Base-by-base conservation (phyloP, 2,797 vertebrate genomes). In the Neosalanx taihuensis region DNA sequence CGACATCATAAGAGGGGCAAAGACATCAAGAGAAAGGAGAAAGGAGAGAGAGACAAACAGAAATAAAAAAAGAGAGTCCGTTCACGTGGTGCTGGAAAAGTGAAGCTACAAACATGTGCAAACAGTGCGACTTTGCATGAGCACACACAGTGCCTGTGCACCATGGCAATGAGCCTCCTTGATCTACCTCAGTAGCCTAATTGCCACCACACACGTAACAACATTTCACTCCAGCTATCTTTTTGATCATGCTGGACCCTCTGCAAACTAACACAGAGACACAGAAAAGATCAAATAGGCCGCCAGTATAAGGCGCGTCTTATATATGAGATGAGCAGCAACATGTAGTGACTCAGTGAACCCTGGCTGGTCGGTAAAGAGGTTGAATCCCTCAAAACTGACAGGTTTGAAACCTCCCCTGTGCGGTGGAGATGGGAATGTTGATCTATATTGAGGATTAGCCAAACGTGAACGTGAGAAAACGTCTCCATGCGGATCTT, bases 391-490 rank as follows among this genome's bases (percentile, higher is more conserved):
- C 80, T 83, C 64, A 84, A 85, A 81, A 80, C 84, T 72, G 64
- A 5, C 18, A 68, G 74, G 84, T 89, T 92, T 91, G 90, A 91
- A 77, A 76, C 75, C 84, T 69, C 72, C 62, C 74, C 86, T 88
- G 88, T 76, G 87, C 85, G 84, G 78, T 86, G 88, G 82, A 86
- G 84, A 79, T 75, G 73, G 72, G 85, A 70, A 79, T 72, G 81
- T 80, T 73, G 75, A 70, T 59, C 73, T 78, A 74, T 87, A 92
- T 90, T 89, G 84, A 86, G 81, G 87, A 84, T 87, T 92, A 94
- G 84, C 88, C 91, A 81, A 80, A 92, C 86, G 89, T 91, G 92
- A 92, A 93, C 82, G 86, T 93, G 90, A 93, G 91, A 93, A 92
- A 93, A 89, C 80, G 77, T 87, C 59, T 71, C 85, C 88, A 89